phyloP scores from a whole-genome alignment of 2,888 invertebrate species.

The Liodrosophila aerea region DNA sequence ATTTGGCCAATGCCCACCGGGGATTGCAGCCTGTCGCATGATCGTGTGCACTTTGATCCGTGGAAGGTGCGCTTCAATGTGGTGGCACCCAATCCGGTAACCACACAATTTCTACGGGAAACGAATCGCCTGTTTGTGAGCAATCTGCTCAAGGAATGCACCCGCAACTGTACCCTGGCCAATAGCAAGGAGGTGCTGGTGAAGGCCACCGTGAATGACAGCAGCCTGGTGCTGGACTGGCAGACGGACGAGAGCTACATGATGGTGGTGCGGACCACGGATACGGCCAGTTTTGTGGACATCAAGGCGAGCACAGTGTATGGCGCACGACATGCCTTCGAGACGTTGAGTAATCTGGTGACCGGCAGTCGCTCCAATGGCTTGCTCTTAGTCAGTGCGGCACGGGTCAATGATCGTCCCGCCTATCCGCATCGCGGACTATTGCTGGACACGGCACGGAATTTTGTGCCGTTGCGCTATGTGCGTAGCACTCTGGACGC shows the following conservation, averaged over 20 bases:
- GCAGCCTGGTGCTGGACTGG: conserved; percentile 85
- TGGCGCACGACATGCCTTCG: conserved; percentile 89
- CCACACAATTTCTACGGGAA: conserved; percentile 84
- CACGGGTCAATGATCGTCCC: conserved; percentile 89
- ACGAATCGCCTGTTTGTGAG: conserved; percentile 84
- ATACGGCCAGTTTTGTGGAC: conserved; percentile 83
- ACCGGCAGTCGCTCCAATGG: conserved; percentile 83
- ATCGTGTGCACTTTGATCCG: conserved; percentile 84
- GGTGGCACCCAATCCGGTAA: conserved; percentile 83
- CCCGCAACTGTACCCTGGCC: conserved; percentile 83
- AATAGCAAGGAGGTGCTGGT: conserved; percentile 85
- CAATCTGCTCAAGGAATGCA: conserved; percentile 86
- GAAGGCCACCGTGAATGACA: conserved; percentile 84
- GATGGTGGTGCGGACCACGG: conserved; percentile 85
- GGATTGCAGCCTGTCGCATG: conserved; percentile 81
- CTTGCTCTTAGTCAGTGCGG: conserved; percentile 85
- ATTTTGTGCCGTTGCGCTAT: conserved; percentile 89
- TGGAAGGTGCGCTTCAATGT: conserved; percentile 84
- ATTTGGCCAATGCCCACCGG: conserved; percentile 88
- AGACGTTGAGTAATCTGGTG: conserved; percentile 89
- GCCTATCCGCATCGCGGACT: conserved; percentile 92
- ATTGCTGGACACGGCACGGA: conserved; percentile 93
- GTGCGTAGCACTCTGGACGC: conserved; percentile 89
- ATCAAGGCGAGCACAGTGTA: conserved; percentile 86
- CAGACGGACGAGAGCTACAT: conserved; percentile 88